Base-by-base conservation (phyloP, 2,797 vertebrate species). In the Sparidentex hasta region DNA sequence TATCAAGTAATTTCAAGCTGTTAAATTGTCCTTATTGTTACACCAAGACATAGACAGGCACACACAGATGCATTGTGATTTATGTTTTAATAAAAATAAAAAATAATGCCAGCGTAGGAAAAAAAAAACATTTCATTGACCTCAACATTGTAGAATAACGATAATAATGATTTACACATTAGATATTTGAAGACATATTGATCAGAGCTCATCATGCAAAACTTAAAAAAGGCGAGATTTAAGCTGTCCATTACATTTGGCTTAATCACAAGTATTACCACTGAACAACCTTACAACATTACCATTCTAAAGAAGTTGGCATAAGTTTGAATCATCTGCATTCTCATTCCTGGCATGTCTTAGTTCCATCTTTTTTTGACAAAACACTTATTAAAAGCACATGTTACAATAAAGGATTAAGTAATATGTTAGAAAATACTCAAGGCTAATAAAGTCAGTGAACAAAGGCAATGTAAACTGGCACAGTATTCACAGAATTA, bases 11-110 rank as follows among this genome's bases (percentile, higher is more conserved):
- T 54, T 9, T 16, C 21, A n/a, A 43, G 21, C 16, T 29, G 23
- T 70, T 20, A 29, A 29, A 47, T 14, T 21, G 11, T 55, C 68
- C 12, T 54, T 27, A 18, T 74, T 27, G 11, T 18, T 50, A 14
- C 13, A 4, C 5, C 4, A 14, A 59, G 16, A 66, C 3, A 58
- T 3, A 23, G 20, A 71, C 20, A 71, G 1, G 23, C 44, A 64
- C 17, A 64, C 17, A 43, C 0, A 27, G 2, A 46, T 41, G 56
- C 0, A 59, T 43, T 74, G 14, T 65, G 51, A 80, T 78, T 79
- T 47, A 43, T 74, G 23, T 82, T 93, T 93, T 91, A 92, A 88
- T 91, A 70, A 66, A 83, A 87, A 85, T 43, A 62, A 76, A 65
- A 67, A 70, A 44, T 44, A 0, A 27, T 48, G 13, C 59, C 47